phyloP scores from a whole-genome alignment of 2,797 vertebrate species.

The Lophotriccus pileatus region DNA sequence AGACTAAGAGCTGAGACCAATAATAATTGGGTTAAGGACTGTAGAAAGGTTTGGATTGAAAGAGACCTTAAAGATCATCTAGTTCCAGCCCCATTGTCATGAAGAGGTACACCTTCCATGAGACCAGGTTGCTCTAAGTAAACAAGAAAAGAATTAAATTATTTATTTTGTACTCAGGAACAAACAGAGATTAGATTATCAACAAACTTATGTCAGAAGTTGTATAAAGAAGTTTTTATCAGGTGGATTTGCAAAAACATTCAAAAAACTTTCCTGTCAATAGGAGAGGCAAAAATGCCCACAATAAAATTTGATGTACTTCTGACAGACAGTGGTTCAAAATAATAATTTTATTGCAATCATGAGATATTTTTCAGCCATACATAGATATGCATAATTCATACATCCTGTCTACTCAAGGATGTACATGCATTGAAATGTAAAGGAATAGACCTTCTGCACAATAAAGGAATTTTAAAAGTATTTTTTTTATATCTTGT shows the following conservation, averaged over 20 bases:
- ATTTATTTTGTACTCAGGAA: background rate
- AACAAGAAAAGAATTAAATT: background rate
- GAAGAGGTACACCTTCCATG: background rate
- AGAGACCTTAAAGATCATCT: background rate
- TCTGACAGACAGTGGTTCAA: background rate
- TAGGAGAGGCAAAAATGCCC: background rate
- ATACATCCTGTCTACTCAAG: background rate
- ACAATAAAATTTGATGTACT: background rate
- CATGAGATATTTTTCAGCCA: background rate
- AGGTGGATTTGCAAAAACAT: background rate
- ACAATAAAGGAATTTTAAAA: background rate
- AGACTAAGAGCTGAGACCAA: background rate
- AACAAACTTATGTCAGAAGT: background rate
- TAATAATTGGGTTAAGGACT: background rate
- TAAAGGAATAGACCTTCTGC: background rate
- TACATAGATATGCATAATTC: background rate
- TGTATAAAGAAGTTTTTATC: background rate
- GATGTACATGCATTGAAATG: background rate
- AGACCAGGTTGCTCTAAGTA: background rate
- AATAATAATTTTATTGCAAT: background rate
- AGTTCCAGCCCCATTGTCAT: background rate
- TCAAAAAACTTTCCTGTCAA: background rate
- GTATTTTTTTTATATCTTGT: background rate
- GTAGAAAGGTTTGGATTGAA: background rate
- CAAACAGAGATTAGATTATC: background rate